Evolutionary conservation across 1,140 invertebrate species (phyloP), one percentile per base, ranked within the genome.

Genomic region (Geopemphigus sp.): DNA sequence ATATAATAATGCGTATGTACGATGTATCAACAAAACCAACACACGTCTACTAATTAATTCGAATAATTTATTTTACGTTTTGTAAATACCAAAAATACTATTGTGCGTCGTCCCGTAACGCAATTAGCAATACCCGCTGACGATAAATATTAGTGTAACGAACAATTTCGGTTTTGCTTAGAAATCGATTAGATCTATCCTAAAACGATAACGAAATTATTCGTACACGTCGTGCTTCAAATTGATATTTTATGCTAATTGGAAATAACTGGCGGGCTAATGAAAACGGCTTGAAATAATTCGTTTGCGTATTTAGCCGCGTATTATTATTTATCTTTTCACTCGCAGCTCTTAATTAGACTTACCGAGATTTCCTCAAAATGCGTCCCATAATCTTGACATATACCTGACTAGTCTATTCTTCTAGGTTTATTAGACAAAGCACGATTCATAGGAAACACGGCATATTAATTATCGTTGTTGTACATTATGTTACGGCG

Each of bases 321-420:
- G n/a, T 66, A 64, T 64, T 64, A 8, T 64, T 64, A 45, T 66
- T 66, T 66, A 66, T 66, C 29, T 66, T 66, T 66, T 66, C 32
- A 39, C 19, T 39, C 61, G 12, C 39, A n/a, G 29, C 61, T 32
- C 32, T 66, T 66, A 32, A 66, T 66, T 39, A 66, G 32, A 66
- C 29, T 66, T n/a, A 8, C 63, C 11, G 11, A 66, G 32, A 66
- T 66, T 66, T 11, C 32, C 26, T 17, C n/a, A 19, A 19, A 45
- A 45, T 6, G 63, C 39, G 8, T 39, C 29, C 32, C n/a, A n/a
- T 66, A 66, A 66, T 45, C 63, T 39, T 66, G 29, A 64, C 61
- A 64, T 39, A 64, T 14, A 39, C 63, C 63, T n/a, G 63, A 66
- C 63, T n/a, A 66, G 29, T 19, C 63, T 66, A 66, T 66, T 64